Conservation (phyloP, 2,797 vertebrate species). For the Kryptopterus vitreolus region DNA sequence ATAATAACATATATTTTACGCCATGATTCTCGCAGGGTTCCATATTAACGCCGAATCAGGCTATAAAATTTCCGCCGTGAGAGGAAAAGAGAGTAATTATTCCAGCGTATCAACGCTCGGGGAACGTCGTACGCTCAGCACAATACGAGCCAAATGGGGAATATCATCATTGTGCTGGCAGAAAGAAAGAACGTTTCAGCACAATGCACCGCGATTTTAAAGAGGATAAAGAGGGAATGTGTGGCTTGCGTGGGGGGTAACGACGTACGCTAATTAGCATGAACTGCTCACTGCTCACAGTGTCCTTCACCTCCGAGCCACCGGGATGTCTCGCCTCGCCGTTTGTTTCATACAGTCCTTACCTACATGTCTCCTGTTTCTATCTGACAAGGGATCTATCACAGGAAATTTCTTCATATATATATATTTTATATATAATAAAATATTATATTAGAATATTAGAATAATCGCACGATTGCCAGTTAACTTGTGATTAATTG, state of each 20-base stretch:
- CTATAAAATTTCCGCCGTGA: neutral
- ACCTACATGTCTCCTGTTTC: neutral
- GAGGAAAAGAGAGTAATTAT: neutral
- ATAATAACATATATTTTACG: neutral
- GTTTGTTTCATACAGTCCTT: neutral
- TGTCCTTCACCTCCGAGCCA: neutral
- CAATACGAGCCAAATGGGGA: neutral
- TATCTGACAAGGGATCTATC: no score
- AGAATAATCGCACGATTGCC: no score
- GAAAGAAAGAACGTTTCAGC: neutral
- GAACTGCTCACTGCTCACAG: neutral
- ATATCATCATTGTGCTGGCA: neutral
- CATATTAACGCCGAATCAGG: neutral
- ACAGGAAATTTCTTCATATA: no score
- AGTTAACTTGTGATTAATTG: no score
- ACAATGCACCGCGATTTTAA: neutral
- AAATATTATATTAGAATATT: no score
- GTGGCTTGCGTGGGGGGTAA: neutral
- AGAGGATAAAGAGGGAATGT: neutral
- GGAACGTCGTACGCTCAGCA: neutral
- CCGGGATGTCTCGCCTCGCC: neutral
- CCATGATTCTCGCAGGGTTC: neutral
- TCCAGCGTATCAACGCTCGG: neutral
- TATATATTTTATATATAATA: no score
- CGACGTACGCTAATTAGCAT: constrained; percentile 12